A percentile compares a stretch with the other conserved stretches of the same genome.
Evolutionary conservation across 2,888 invertebrate species (phyloP).

Genomic region (Tineola bisselliella): DNA sequence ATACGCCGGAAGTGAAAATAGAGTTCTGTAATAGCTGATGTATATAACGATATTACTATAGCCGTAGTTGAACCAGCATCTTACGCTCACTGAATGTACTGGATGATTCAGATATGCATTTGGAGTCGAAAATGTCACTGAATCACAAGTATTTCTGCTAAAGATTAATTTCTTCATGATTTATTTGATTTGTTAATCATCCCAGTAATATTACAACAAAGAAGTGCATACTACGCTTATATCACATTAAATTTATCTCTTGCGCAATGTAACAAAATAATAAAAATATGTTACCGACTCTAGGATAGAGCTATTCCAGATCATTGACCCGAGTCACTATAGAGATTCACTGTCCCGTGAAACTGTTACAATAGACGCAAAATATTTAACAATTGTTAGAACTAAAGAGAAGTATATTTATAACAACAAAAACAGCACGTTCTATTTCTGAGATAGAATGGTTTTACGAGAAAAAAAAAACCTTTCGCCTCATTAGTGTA

Average conservation of each 20-base stretch:
- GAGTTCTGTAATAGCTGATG: too few relatives aligned
- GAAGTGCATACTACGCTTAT: too few relatives aligned
- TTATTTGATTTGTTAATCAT: too few relatives aligned
- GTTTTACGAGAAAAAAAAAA: background rate
- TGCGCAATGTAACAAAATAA: constrained; percentile 11
- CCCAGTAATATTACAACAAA: too few relatives aligned
- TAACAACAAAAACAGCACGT: constrained; percentile 5
- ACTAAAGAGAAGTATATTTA: constrained; percentile 1
- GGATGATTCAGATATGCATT: too few relatives aligned
- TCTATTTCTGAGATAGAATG: constrained; percentile 1
- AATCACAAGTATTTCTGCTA: too few relatives aligned
- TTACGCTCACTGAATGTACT: too few relatives aligned
- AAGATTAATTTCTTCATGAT: too few relatives aligned
- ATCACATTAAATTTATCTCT: background rate
- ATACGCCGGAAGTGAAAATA: too few relatives aligned
- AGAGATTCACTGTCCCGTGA: constrained; percentile 19
- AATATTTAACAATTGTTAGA: constrained; percentile 6
- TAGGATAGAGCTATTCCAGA: constrained; percentile 15
- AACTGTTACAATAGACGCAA: constrained; percentile 12
- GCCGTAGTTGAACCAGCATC: too few relatives aligned
- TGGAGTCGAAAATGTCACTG: too few relatives aligned
- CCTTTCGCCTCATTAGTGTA: background rate
- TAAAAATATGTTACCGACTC: constrained; percentile 9
- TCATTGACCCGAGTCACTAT: constrained; percentile 16
- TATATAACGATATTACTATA: too few relatives aligned